Evolutionary conservation across 2,888 invertebrate species (phyloP).

Genomic region (Apeira syringaria): DNA sequence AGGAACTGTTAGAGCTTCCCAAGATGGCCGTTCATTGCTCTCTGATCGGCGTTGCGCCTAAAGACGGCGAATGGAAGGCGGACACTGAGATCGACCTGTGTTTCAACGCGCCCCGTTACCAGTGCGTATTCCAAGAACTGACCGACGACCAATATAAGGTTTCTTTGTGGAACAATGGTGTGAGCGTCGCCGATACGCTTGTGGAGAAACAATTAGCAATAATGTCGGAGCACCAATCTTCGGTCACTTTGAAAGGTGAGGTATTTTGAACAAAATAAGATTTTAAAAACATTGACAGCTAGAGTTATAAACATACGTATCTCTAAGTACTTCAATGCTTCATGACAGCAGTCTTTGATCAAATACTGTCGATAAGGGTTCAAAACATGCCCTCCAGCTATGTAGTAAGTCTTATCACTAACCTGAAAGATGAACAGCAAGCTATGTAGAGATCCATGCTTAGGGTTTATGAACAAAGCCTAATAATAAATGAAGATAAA

Average conservation of each 20-base stretch:
- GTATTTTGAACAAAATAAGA: not conserved
- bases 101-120: slow-evolving; percentile 84
- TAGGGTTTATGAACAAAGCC: too few species aligned
- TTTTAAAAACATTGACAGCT: too few species aligned
- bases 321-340: too few species aligned
- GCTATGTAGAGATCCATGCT: too few species aligned
- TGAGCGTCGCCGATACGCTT: slow-evolving; percentile 72
- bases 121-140: slow-evolving; percentile 81
- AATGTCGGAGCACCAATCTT: slow-evolving; percentile 58
- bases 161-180: slow-evolving; percentile 72
- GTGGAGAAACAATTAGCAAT: slow-evolving; percentile 77
- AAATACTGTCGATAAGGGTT: too few species aligned
- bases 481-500: too few species aligned
- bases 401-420: too few species aligned
- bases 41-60: slow-evolving; percentile 84
- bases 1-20: slow-evolving; percentile 85
- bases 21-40: slow-evolving; percentile 88
- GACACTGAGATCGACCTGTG: slow-evolving; percentile 80
- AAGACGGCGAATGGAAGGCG: slow-evolving; percentile 83
- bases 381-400: too few species aligned
- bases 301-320: too few species aligned
- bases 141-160: slow-evolving; percentile 75
- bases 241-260: slow-evolving; percentile 71
- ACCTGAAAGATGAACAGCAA: too few species aligned
- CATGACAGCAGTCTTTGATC: too few species aligned